Conservation (phyloP, 2,113 vertebrate genomes). For the Ophthalmolycus amberensis region DNA sequence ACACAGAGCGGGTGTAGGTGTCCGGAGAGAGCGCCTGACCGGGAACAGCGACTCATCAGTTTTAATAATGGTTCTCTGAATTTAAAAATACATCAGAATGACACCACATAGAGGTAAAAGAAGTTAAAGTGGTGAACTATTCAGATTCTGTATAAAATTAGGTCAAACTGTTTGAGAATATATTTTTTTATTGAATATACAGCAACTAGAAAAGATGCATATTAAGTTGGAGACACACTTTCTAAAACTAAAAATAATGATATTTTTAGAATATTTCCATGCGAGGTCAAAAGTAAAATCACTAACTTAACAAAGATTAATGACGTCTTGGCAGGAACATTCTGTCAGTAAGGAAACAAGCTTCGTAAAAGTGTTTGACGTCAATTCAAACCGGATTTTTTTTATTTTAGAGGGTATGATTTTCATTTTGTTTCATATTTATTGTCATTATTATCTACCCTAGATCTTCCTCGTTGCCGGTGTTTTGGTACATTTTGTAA, state of each 20-base stretch:
- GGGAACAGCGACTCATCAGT: not conserved
- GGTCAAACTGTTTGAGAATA: not conserved
- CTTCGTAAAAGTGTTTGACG: not conserved
- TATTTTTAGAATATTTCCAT: not conserved
- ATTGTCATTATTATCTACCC: not conserved
- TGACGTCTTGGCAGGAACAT: too few species aligned
- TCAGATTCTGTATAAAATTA: not conserved
- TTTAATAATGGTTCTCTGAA: too few species aligned
- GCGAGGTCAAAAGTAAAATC: too few species aligned
- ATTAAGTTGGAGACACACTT: not conserved
- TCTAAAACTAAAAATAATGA: not conserved
- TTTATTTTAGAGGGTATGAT: not conserved
- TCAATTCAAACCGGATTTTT: not conserved
- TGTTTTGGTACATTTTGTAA: too few species aligned
- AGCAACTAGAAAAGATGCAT: not conserved
- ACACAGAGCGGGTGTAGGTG: slow-evolving; percentile 78
- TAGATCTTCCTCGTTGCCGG: too few species aligned
- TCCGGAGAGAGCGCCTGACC: slow-evolving; percentile 84
- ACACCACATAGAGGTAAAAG: not conserved
- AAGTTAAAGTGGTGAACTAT: not conserved
- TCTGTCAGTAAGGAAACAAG: too few species aligned
- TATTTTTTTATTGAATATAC: not conserved
- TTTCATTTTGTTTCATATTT: not conserved
- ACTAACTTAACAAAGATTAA: too few species aligned
- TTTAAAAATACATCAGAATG: not conserved